These are phyloP conservation scores for Callocephalon fimbriatum DNA, from an alignment of 2,113 vertebrate species.

Conservation along the genomic window DNA sequence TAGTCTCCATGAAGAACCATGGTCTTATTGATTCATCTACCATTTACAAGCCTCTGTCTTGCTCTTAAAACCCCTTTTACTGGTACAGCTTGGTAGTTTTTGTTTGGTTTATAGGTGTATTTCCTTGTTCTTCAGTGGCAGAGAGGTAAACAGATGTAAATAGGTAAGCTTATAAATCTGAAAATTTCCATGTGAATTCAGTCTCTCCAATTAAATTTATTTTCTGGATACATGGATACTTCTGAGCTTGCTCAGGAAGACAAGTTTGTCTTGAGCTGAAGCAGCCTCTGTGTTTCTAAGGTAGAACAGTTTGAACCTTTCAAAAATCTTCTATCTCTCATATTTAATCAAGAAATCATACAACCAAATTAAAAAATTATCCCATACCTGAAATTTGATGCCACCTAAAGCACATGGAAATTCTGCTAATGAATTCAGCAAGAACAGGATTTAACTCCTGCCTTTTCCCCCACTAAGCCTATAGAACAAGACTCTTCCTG, in stretches of 20 bases:
- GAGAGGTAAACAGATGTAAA: background rate
- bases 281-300: background rate
- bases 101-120: constrained; percentile 1
- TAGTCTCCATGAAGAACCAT: background rate
- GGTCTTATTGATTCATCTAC: constrained; percentile 23
- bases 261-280: background rate
- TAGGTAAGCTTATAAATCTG: background rate
- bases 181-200: background rate
- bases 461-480: background rate
- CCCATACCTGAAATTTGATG: background rate
- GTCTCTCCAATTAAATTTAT: background rate
- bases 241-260: background rate
- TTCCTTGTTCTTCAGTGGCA: background rate
- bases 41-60: background rate
- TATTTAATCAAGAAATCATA: background rate
- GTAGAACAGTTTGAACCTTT: background rate
- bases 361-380: background rate
- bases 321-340: background rate
- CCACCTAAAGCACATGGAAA: background rate
- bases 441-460: background rate
- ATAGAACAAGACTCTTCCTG: background rate
- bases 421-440: background rate
- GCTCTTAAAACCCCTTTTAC: constrained; percentile 5
- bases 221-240: background rate
- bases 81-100: background rate